Evolutionary conservation across 2,113 vertebrate species (phyloP).

Genomic region (Podocnemis expansa): DNA sequence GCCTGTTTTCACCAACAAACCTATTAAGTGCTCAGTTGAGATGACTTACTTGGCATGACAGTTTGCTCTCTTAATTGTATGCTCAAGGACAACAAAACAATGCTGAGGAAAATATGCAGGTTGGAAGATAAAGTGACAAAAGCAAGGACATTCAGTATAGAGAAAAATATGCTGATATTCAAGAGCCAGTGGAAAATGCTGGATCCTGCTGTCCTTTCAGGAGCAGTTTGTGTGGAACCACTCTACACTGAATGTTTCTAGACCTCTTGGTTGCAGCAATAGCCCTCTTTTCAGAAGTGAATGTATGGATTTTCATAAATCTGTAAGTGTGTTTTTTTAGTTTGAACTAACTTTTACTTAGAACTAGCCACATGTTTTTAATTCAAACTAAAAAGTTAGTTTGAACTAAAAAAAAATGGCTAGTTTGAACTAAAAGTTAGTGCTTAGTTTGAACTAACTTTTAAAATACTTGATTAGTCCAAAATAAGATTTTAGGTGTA

Average conservation of each 20-base stretch:
- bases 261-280: neutral
- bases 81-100: constrained; percentile 37
- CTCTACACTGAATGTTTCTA: neutral
- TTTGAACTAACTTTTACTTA: no score
- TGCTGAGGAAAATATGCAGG: constrained; percentile 22
- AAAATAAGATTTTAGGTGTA: no score
- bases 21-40: constrained; percentile 43
- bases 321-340: no score
- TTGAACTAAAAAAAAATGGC: no score
- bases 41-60: constrained; percentile 23
- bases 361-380: no score
- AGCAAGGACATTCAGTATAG: neutral
- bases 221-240: neutral
- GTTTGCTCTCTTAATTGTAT: constrained; percentile 48
- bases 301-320: neutral
- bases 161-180: neutral
- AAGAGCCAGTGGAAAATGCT: neutral
- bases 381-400: no score
- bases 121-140: constrained; percentile 19
- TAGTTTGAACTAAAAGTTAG: no score
- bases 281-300: neutral
- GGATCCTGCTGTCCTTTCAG: neutral
- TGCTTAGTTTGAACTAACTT: no score
- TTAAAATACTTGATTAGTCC: no score
- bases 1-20: constrained; percentile 50